Conservation (phyloP, 2,113 vertebrate genomes). For the Chlorodrepanis virens region DNA sequence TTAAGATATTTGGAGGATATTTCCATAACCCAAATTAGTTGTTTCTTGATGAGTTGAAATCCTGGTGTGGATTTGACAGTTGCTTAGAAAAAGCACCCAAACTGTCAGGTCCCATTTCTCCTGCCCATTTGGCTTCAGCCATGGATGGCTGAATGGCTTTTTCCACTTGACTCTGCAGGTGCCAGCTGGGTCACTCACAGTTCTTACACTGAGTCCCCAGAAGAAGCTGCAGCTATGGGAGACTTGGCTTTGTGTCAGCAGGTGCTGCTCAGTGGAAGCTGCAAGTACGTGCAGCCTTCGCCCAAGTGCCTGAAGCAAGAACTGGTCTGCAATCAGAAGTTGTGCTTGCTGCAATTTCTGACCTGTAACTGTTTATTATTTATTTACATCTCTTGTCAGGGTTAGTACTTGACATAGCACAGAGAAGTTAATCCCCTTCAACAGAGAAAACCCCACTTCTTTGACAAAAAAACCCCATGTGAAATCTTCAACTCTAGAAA, state of each 20-base stretch:
- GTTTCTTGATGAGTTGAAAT: neutral
- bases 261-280: conserved; percentile 16
- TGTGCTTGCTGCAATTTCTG: neutral
- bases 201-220: neutral
- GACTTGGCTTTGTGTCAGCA: neutral
- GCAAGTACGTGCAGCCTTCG: neutral
- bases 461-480: neutral
- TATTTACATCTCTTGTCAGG: neutral
- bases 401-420: neutral
- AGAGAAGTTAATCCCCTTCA: neutral
- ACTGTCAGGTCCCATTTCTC: neutral
- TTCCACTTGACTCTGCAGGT: neutral
- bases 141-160: neutral
- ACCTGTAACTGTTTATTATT: neutral
- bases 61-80: neutral
- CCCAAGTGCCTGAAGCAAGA: neutral
- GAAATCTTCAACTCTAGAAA: neutral
- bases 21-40: neutral
- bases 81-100: neutral
- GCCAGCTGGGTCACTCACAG: neutral
- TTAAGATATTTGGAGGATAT: neutral
- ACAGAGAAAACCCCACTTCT: neutral
- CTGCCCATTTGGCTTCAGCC: neutral
- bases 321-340: neutral
- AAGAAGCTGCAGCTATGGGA: neutral